These are phyloP conservation scores for Tenthredo amoena DNA, from an alignment of 2,888 invertebrate species.

Conservation along the genomic window DNA sequence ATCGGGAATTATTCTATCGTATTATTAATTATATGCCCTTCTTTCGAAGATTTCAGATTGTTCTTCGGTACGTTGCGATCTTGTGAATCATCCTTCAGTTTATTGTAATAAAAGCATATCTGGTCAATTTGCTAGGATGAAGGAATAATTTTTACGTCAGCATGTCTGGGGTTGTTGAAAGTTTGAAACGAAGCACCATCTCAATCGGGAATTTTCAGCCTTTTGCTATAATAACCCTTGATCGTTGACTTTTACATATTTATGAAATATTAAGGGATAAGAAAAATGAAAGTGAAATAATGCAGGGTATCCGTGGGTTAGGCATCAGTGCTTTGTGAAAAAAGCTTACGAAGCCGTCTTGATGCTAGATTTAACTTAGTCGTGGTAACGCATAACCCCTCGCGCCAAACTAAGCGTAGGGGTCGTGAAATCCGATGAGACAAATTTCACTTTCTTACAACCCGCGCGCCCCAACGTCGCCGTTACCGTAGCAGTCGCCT, in stretches of 20 bases:
- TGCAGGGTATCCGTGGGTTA: background rate
- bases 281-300: background rate
- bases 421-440: slow-evolving; percentile 26
- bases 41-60: too few relatives aligned
- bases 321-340: slow-evolving; percentile 5
- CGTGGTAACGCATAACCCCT: slow-evolving; percentile 10
- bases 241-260: slow-evolving; percentile 42
- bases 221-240: slow-evolving; percentile 11
- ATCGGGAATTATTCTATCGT: too few relatives aligned
- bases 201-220: background rate
- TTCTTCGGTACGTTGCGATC: too few relatives aligned
- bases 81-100: too few relatives aligned
- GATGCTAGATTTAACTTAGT: slow-evolving; percentile 8
- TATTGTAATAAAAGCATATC: too few relatives aligned
- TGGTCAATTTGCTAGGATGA: background rate
- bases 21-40: too few relatives aligned
- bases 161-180: too few relatives aligned
- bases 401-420: slow-evolving; percentile 1
- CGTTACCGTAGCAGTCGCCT: background rate
- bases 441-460: slow-evolving; percentile 26
- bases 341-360: slow-evolving; percentile 37
- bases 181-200: background rate
- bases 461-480: background rate
- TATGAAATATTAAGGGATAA: slow-evolving; percentile 1
- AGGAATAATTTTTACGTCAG: background rate